Evolutionary conservation across 1,140 invertebrate species (phyloP).

Genomic region (Propsilocerus akamusi): DNA sequence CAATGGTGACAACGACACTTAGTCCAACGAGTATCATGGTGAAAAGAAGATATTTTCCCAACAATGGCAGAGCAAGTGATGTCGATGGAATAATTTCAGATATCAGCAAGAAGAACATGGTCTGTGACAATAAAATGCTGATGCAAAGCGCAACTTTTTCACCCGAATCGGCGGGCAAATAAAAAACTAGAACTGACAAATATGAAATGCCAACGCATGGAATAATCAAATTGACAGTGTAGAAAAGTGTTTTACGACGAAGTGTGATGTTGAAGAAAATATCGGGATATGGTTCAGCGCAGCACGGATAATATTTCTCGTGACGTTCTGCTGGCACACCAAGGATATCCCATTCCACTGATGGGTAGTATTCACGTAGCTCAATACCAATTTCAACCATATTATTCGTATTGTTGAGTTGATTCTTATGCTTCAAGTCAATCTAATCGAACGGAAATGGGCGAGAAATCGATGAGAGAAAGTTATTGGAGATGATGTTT

Average conservation of each 20-base stretch:
- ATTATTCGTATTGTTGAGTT: conserved; percentile 51
- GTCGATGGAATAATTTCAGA: conserved; percentile 98
- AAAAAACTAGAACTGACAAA: conserved; percentile 86
- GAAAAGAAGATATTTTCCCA: conserved; percentile 97
- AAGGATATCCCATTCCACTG: conserved; percentile 96
- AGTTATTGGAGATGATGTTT: no score
- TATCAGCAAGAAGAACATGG: conserved; percentile 97
- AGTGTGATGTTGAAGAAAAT: conserved; percentile 89
- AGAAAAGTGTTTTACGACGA: conserved; percentile 84
- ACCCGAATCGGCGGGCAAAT: conserved; percentile 93
- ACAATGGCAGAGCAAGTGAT: conserved; percentile 83
- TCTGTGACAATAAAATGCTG: conserved; percentile 94
- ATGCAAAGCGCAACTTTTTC: conserved; percentile 98
- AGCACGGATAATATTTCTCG: conserved; percentile 78
- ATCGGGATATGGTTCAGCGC: conserved; percentile 72
- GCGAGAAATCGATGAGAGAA: conserved; percentile 2
- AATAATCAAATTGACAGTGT: conserved; percentile 90
- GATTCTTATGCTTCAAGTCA: conserved; percentile 78
- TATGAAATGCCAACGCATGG: conserved; percentile 88
- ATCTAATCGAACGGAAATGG: conserved; percentile 36
- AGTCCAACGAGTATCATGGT: conserved; percentile 95
- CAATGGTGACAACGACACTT: conserved; percentile 92
- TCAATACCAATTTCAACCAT: conserved; percentile 78
- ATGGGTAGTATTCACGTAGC: conserved; percentile 84
- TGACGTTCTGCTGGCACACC: conserved; percentile 79